These are phyloP conservation scores for Phalanger gymnotis DNA, from an alignment of 2,797 vertebrate species.

Conservation along the genomic window DNA sequence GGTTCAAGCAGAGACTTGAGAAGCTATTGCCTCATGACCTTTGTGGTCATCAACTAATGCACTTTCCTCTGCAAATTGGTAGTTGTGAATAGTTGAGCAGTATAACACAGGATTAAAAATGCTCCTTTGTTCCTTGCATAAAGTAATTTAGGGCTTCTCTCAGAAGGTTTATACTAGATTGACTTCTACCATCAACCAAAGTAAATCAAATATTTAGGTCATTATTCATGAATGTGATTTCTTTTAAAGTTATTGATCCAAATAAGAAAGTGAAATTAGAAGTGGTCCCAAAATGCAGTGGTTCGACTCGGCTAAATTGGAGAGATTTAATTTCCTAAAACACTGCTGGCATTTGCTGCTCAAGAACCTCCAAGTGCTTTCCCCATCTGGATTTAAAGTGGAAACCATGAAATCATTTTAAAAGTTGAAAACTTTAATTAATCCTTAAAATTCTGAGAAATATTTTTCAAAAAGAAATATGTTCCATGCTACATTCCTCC, in stretches of 20 bases:
- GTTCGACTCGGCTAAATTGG: neutral
- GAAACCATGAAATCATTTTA: slow-evolving; percentile 9
- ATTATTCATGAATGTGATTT: slow-evolving; percentile 1
- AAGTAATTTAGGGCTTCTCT: neutral
- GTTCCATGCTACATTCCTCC: neutral
- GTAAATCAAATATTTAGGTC: neutral
- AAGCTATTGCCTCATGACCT: neutral
- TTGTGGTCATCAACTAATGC: neutral
- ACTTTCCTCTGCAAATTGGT: neutral
- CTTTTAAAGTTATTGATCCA: neutral
- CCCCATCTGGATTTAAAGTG: neutral
- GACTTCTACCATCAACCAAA: neutral
- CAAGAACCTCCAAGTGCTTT: neutral
- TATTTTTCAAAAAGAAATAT: neutral
- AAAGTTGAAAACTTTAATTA: neutral
- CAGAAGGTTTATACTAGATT: neutral
- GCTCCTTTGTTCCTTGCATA: neutral
- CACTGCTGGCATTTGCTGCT: neutral
- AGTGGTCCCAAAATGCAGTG: neutral
- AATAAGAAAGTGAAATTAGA: neutral
- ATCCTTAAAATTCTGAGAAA: neutral
- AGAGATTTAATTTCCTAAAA: neutral
- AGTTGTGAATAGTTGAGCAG: neutral
- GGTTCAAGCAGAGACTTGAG: neutral
- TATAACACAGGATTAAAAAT: neutral